phyloP scores from a whole-genome alignment of 1,140 invertebrate genomes.

The Plectrocnemia conspersa region DNA sequence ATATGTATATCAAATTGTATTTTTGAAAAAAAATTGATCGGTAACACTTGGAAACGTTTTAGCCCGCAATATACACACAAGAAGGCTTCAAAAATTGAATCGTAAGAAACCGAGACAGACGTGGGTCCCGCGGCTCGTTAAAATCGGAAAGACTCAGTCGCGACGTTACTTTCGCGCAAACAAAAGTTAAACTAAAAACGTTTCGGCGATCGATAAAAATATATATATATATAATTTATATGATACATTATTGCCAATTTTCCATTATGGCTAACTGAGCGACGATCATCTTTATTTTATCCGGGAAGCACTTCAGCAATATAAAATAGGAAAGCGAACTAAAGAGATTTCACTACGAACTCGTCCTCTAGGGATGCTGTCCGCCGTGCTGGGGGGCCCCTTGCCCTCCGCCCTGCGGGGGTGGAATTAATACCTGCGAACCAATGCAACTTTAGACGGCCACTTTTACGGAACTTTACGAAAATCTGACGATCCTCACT shows the following conservation, averaged over 20 bases:
- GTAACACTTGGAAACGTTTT: too few species aligned
- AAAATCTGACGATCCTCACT: neutral
- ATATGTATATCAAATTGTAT: too few species aligned
- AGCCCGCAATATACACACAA: too few species aligned
- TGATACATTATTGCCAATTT: neutral
- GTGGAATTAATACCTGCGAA: conserved; percentile 28
- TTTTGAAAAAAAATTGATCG: too few species aligned
- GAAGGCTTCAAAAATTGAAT: too few species aligned
- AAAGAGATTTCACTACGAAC: conserved; percentile 6
- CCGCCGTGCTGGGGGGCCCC: conserved; percentile 27
- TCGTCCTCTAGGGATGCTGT: conserved; percentile 29
- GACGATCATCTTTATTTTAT: neutral
- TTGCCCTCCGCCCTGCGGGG: conserved; percentile 27
- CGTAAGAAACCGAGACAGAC: too few species aligned
- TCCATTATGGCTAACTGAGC: neutral
- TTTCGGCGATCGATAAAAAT: too few species aligned
- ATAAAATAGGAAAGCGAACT: conserved; percentile 3
- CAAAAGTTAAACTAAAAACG: too few species aligned
- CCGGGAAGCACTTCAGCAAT: conserved; percentile 1
- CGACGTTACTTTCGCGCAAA: too few species aligned
- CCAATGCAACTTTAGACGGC: neutral
- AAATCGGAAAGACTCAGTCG: too few species aligned
- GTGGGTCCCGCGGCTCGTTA: too few species aligned
- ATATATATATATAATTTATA: neutral
- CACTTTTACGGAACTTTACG: too few species aligned